phyloP scores from a whole-genome alignment of 2,888 invertebrate genomes.

The Amblyjoppa fuscipennis region DNA sequence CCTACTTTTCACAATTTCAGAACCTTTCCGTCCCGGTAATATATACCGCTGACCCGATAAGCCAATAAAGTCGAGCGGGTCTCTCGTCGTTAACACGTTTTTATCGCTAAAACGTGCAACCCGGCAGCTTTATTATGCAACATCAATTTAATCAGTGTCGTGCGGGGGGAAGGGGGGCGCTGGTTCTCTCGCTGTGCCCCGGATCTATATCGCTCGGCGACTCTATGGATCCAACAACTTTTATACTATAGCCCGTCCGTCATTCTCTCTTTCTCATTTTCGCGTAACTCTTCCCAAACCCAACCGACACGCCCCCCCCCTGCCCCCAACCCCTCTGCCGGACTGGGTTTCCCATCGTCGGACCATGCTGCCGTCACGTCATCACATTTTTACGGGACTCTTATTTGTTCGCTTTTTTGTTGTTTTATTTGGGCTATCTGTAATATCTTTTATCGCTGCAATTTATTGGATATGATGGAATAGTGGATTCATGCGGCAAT shows the following conservation, averaged over 20 bases:
- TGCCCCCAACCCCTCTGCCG: neutral
- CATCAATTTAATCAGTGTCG: constrained; percentile 71
- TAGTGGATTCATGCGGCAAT: neutral
- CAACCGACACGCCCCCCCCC: constrained; percentile 2
- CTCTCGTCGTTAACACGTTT: constrained; percentile 67
- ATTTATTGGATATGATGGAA: neutral
- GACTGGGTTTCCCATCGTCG: constrained; percentile 40
- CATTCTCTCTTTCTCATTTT: constrained; percentile 53
- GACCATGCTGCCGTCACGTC: neutral
- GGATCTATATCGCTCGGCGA: constrained; percentile 38
- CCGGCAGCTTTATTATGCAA: constrained; percentile 70
- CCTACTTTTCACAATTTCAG: constrained; percentile 51
- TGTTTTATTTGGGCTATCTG: neutral
- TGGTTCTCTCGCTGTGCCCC: constrained; percentile 21
- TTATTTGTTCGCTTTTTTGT: neutral
- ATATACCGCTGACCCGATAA: constrained; percentile 67
- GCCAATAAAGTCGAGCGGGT: constrained; percentile 72
- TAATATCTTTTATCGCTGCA: neutral
- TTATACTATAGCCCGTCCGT: constrained; percentile 44
- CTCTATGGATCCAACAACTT: constrained; percentile 51
- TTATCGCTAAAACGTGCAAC: constrained; percentile 71
- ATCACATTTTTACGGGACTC: constrained; percentile 39
- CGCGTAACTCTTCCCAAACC: constrained; percentile 39
- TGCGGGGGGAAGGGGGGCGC: constrained; percentile 1
- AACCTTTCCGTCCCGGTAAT: constrained; percentile 47